Percentiles rank a stretch among this genome's conserved stretches.
These are phyloP conservation scores for Coptotermes formosanus DNA, from an alignment of 1,140 invertebrate species.

Conservation along the genomic window DNA sequence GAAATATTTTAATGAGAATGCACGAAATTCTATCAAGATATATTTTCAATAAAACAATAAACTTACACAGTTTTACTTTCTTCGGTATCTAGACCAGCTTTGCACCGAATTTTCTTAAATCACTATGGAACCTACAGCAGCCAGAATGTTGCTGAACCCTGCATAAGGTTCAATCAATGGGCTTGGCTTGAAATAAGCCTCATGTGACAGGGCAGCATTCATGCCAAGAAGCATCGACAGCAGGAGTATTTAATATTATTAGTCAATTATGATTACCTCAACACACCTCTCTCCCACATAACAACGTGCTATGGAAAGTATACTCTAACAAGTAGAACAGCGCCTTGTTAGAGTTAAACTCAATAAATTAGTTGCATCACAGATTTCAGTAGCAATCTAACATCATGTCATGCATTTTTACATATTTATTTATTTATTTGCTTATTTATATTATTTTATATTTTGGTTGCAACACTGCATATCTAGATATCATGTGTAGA, in stretches of 20 bases:
- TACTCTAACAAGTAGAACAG: conserved; percentile 21
- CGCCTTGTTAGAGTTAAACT: conserved; percentile 3
- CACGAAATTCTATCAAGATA: conserved; percentile 23
- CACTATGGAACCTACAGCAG: conserved; percentile 24
- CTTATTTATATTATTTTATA: conserved; percentile 23
- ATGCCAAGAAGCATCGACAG: conserved; percentile 30
- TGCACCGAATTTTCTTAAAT: conserved; percentile 23
- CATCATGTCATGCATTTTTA: conserved; percentile 12
- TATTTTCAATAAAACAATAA: conserved; percentile 29
- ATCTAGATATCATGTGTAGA: conserved; percentile 27
- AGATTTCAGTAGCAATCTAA: conserved; percentile 25
- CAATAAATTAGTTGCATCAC: conserved; percentile 23
- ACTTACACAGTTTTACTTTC: conserved; percentile 17
- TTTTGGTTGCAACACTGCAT: conserved; percentile 26
- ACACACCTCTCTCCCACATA: conserved; percentile 25
- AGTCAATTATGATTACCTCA: conserved; percentile 29
- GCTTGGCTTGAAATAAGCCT: background rate
- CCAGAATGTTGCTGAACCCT: background rate
- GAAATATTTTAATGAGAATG: conserved; percentile 22
- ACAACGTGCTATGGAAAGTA: conserved; percentile 24
- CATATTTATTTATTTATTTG: background rate
- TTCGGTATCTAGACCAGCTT: conserved; percentile 33
- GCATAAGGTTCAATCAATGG: background rate
- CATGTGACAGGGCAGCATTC: background rate
- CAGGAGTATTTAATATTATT: conserved; percentile 27